Conservation (phyloP, 2,888 invertebrate genomes). For the Oscheius sp. region DNA sequence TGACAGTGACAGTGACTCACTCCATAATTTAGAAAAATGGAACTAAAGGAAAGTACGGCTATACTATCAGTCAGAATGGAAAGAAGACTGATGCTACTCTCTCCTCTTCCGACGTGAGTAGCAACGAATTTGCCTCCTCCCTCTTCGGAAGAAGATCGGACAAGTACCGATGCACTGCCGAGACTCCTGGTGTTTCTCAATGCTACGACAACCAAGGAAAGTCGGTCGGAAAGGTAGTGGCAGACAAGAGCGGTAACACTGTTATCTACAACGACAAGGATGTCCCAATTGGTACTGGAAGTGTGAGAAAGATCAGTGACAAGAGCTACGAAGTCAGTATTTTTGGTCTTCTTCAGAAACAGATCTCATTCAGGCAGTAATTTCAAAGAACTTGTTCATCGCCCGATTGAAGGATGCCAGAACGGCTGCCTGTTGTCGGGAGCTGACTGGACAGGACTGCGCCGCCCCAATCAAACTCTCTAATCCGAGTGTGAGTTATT, state of each 20-base stretch:
- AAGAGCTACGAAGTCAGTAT: slow-evolving; percentile 61
- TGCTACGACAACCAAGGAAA: slow-evolving; percentile 72
- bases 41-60: slow-evolving; percentile 68
- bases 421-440: slow-evolving; percentile 66
- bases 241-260: slow-evolving; percentile 72
- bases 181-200: slow-evolving; percentile 72
- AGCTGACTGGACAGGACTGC: slow-evolving; percentile 70
- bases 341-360: background rate
- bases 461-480: slow-evolving; percentile 68
- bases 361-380: slow-evolving; percentile 61
- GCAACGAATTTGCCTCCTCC: slow-evolving; percentile 60
- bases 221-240: slow-evolving; percentile 72
- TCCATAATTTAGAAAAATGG: slow-evolving; percentile 59
- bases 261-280: slow-evolving; percentile 72
- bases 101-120: slow-evolving; percentile 57
- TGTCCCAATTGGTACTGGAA: slow-evolving; percentile 72
- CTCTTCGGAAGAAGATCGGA: slow-evolving; percentile 70
- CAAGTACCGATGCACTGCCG: slow-evolving; percentile 71
- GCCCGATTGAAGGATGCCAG: slow-evolving; percentile 69
- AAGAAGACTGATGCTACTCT: slow-evolving; percentile 69
- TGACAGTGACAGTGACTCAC: too few relatives aligned
- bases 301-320: slow-evolving; percentile 64
- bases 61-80: slow-evolving; percentile 70
- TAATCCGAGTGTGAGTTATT: slow-evolving; percentile 56
- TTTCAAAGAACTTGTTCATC: slow-evolving; percentile 71